A percentile compares a stretch with the other conserved stretches of the same genome.
These are phyloP conservation scores for Emydocephalus ijimae DNA, from an alignment of 2,113 vertebrate species.

Conservation along the genomic window DNA sequence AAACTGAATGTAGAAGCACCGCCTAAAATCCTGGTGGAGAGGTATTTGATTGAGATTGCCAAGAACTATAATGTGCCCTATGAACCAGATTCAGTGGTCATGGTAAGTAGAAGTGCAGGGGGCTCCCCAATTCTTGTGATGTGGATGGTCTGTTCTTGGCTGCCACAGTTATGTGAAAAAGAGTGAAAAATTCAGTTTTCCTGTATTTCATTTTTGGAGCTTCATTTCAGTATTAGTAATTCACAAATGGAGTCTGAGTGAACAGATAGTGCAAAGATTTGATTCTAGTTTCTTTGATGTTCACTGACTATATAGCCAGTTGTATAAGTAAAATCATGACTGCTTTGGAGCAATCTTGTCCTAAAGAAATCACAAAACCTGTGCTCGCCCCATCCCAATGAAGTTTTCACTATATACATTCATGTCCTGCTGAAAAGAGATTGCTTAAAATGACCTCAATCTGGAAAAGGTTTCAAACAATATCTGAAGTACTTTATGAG, in stretches of 20 bases:
- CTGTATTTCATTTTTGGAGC: background rate
- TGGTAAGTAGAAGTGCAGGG: constrained; percentile 74
- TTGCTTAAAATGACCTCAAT: background rate
- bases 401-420: background rate
- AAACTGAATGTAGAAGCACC: constrained; percentile 94
- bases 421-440: background rate
- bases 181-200: background rate
- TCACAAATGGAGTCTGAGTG: background rate
- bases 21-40: constrained; percentile 95
- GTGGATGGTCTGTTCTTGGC: background rate
- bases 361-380: background rate
- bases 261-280: background rate
- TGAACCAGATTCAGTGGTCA: constrained; percentile 92
- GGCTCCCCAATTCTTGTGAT: too few species aligned
- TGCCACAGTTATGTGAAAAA: background rate
- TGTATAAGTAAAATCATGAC: background rate
- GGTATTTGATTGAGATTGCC: constrained; percentile 97
- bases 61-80: constrained; percentile 98
- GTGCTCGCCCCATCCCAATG: background rate
- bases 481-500: background rate
- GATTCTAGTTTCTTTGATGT: background rate
- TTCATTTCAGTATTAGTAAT: background rate
- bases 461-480: background rate
- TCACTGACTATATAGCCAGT: background rate
- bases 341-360: background rate